Evolutionary conservation across 2,888 invertebrate genomes (phyloP), one percentile per base, ranked within the genome.

Genomic region (Yponomeuta evonymella): DNA sequence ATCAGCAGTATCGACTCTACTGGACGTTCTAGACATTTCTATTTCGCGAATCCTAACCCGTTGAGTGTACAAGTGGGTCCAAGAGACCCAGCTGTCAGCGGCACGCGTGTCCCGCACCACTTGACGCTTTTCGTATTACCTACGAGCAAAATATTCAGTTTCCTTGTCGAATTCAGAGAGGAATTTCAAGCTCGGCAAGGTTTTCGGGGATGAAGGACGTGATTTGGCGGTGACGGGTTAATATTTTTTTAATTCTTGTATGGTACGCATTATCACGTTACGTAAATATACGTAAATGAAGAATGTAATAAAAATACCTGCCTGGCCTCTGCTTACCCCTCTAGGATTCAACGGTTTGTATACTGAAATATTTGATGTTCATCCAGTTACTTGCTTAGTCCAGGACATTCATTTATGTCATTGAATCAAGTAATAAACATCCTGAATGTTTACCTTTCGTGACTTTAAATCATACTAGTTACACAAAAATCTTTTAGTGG

Each of bases 111-210:
- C 72, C 74, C 76, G 76, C 77, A 75, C 75, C 75, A 74, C 81
- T 79, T 77, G 77, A 75, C 76, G 79, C 79, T n/a, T 65, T n/a
- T 29, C 58, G 84, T 79, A 85, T 85, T 85, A 83, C 51, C 51
- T 58, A 15, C 51, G 51, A 15, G 51, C 51, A 58, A 83, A 85
- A 85, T 81, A 80, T 79, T 62, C 71, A 69, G 30, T 80, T 80
- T 78, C 79, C 81, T 78, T 74, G 73, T 75, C 78, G 82, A 83
- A 83, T 83, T 82, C 81, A 81, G 78, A 79, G 76, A 75, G 78
- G 75, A 76, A 75, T 78, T 77, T 78, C 76, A 78, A 77, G 78
- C 77, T 76, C 75, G 75, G 71, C 62, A 63, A 66, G 73, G 62
- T 70, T 62, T 70, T 69, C 43, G 51, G 3, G 62, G 11, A 70